phyloP scores from a whole-genome alignment of 2,888 invertebrate species.

The Plebejus anna region DNA sequence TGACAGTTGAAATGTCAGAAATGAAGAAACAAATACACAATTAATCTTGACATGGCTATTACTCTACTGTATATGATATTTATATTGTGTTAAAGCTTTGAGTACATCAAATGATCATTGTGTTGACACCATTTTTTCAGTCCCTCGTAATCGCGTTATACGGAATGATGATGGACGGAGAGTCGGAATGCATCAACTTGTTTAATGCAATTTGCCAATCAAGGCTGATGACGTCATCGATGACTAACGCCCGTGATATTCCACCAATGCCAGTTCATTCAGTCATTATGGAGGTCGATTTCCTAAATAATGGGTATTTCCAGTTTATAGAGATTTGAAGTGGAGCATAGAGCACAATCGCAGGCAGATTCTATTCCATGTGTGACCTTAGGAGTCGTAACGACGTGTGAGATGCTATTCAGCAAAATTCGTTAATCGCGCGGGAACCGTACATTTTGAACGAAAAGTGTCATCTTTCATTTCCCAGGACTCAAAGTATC shows the following conservation, averaged over 20 bases:
- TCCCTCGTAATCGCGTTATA: neutral
- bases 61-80: neutral
- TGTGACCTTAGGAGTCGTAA: no score
- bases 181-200: neutral
- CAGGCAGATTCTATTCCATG: no score
- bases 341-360: no score
- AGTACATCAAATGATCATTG: neutral
- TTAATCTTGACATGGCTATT: neutral
- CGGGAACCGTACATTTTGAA: no score
- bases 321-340: neutral
- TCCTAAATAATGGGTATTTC: neutral
- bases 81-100: neutral
- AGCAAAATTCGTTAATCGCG: no score
- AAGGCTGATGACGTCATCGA: conserved; percentile 2
- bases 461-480: no score
- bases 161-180: neutral
- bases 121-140: neutral
- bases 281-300: neutral
- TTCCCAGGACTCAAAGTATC: no score
- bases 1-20: no score
- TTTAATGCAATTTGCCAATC: conserved; percentile 6
- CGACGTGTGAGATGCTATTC: no score
- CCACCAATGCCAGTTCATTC: neutral
- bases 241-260: neutral
- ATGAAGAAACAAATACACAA: no score